Evolutionary conservation across 2,797 vertebrate species (phyloP), one percentile per base, ranked within the genome.

Genomic region (Falco peregrinus): DNA sequence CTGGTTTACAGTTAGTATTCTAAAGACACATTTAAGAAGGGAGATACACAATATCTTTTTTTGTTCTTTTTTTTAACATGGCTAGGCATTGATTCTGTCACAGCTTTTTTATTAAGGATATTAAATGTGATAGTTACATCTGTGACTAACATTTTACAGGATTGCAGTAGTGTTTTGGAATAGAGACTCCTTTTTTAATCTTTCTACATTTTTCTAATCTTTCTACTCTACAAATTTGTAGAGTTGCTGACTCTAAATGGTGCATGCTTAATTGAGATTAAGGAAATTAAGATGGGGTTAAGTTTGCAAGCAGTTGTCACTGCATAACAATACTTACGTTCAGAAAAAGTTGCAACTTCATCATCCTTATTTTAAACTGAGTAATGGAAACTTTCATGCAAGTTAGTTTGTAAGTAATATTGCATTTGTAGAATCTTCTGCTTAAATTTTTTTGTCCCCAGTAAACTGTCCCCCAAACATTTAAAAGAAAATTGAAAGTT

Each of bases 11-110:
- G 53, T 54, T 71, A 47, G 22, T 75, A 20, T 68, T 89, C 64
- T 75, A n/a, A 75, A 74, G 59, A 31, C 20, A 11, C 7, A 4
- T 79, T 61, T 94, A 47, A 84, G 56, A 81, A 81, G 54, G 43
- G 41, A 17, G 19, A 29, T 63, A 18, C 0, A 28, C 0, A 0
- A 6, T 71, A 8, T 16, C 5, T 25, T 35, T 56, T 77, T 69
- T 73, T 64, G 25, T 67, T 48, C 22, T 56, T 29, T 73, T 60
- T 69, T 84, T 51, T 41, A 21, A 6, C 11, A 3, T 39, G 25
- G 8, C 51, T 84, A 39, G 31, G 21, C 12, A 45, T 41, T 82
- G 37, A 59, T 93, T 92, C 29, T 75, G 24, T 25, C 31, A 48
- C 57, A 87, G 15, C 13, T 16, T 78, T 81, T 84, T 78, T 50